Evolutionary conservation across 2,113 vertebrate genomes (phyloP).

Genomic region (Apodemus speciosus): DNA sequence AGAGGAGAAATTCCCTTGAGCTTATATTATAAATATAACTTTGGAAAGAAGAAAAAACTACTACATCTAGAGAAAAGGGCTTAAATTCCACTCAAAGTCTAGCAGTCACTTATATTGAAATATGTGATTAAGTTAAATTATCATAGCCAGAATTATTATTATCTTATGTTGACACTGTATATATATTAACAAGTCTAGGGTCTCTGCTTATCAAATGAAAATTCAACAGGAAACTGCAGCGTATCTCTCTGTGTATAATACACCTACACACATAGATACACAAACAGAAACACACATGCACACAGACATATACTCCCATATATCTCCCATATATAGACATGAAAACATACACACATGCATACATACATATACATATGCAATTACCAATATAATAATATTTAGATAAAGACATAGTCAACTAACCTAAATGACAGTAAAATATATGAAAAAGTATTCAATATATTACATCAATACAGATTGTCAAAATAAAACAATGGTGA

Average conservation of each 20-base stretch:
- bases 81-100: background rate
- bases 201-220: background rate
- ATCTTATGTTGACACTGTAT: conserved; percentile 39
- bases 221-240: background rate
- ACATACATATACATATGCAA: background rate
- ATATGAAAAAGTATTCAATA: background rate
- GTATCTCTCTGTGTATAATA: background rate
- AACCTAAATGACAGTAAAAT: background rate
- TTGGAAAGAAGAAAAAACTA: background rate
- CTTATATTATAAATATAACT: conserved; percentile 54
- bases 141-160: conserved; percentile 13
- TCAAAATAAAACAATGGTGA: background rate
- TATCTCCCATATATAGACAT: background rate
- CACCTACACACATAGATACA: background rate
- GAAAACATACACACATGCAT: background rate
- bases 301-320: background rate
- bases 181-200: background rate
- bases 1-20: background rate
- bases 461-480: background rate
- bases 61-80: background rate
- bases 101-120: conserved; percentile 3
- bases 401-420: background rate
- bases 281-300: background rate
- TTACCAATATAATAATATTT: background rate
- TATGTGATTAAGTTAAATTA: conserved; percentile 29